Percentiles rank a stretch among this genome's conserved stretches.
Evolutionary conservation across 37 sponge, comb jelly and placozoan species (phyloP).

Genomic region (Amphimedon queenslandica): DNA sequence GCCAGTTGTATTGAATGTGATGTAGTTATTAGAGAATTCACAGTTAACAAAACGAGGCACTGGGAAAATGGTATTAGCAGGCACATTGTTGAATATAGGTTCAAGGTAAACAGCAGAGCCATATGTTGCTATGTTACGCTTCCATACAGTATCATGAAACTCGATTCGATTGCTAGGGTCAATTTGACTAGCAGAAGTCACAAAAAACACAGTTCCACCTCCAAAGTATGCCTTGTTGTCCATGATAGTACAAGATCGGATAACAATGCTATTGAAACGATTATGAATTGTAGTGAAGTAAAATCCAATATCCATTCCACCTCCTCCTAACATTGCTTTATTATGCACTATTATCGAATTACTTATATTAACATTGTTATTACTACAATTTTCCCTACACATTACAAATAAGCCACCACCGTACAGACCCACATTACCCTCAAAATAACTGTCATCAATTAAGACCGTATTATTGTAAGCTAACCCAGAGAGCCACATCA

Average conservation of each 20-base stretch:
- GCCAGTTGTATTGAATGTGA: not conserved
- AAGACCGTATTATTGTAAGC: too few relatives aligned
- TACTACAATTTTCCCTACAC: not conserved
- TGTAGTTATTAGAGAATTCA: not conserved
- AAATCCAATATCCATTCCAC: not conserved
- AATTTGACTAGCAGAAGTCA: not conserved
- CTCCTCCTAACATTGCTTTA: not conserved
- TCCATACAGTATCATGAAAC: not conserved
- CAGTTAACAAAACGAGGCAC: not conserved
- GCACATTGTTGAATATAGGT: not conserved
- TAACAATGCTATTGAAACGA: not conserved
- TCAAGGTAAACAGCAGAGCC: not conserved
- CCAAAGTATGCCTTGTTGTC: not conserved
- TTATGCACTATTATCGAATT: not conserved
- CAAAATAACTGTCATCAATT: too few relatives aligned
- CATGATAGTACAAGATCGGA: not conserved
- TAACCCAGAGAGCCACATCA: too few relatives aligned
- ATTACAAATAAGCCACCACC: not conserved
- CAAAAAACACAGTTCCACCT: not conserved
- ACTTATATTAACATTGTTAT: not conserved
- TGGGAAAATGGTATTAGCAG: not conserved
- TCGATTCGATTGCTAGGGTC: not conserved
- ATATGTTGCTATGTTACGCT: not conserved
- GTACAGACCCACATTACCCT: not conserved
- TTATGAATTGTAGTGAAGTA: not conserved